These are phyloP conservation scores for Athene noctua DNA, from an alignment of 2,113 vertebrate species.

Conservation along the genomic window DNA sequence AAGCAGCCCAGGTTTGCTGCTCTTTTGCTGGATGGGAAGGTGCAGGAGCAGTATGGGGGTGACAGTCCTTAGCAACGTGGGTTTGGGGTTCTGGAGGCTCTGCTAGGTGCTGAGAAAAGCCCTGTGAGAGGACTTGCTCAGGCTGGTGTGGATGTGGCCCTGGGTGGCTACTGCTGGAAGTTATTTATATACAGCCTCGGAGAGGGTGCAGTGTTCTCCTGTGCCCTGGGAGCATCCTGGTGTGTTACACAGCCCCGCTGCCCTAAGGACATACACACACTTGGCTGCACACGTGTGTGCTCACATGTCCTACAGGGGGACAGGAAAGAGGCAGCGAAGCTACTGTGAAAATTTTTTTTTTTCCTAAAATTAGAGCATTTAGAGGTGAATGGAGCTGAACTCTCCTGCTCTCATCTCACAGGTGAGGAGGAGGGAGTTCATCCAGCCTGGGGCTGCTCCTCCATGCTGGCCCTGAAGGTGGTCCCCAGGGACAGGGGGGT, in stretches of 20 bases:
- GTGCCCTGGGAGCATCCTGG: not conserved
- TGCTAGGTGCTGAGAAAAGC: not conserved
- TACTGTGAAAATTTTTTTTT: not conserved
- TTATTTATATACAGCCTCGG: not conserved
- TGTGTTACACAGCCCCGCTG: not conserved
- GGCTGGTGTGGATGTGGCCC: not conserved
- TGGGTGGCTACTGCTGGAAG: not conserved
- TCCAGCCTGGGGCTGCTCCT: not conserved
- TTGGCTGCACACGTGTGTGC: rapidly evolving
- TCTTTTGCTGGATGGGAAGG: not conserved
- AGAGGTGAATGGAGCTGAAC: not conserved
- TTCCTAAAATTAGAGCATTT: not conserved
- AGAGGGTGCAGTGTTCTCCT: not conserved
- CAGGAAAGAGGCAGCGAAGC: not conserved
- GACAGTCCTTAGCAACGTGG: not conserved
- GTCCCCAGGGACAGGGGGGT: not conserved
- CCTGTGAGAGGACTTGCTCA: not conserved
- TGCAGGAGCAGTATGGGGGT: not conserved
- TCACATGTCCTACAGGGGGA: not conserved
- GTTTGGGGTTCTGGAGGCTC: not conserved
- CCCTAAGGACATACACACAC: rapidly evolving
- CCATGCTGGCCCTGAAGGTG: not conserved
- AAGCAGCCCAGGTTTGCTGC: not conserved
- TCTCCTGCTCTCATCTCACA: rapidly evolving
- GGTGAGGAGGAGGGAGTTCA: not conserved